A percentile compares a stretch with the other conserved stretches of the same genome.
These are phyloP conservation scores for Arvicanthis niloticus DNA, from an alignment of 2,113 vertebrate species.

Conservation along the genomic window DNA sequence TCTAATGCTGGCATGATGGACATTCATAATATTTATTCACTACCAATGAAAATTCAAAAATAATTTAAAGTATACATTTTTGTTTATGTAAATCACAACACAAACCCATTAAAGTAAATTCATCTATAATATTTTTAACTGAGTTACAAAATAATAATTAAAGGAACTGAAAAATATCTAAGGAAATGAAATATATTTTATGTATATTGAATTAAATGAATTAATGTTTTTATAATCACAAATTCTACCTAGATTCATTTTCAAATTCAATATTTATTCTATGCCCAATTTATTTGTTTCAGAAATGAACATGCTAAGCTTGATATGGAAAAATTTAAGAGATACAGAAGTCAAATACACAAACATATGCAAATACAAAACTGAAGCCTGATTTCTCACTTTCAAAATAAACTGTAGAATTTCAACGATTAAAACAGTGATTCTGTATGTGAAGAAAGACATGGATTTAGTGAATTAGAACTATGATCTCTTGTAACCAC, in stretches of 20 bases:
- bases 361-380: neutral
- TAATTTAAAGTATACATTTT: neutral
- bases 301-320: neutral
- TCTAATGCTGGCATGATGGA: too few relatives aligned
- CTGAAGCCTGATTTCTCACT: neutral
- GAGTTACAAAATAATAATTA: neutral
- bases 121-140: neutral
- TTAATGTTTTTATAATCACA: neutral
- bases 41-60: neutral
- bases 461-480: neutral
- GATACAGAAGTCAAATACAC: neutral
- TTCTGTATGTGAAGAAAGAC: neutral
- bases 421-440: neutral
- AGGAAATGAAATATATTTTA: neutral
- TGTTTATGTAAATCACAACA: neutral
- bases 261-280: neutral
- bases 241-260: neutral
- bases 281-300: neutral
- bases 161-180: neutral
- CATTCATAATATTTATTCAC: neutral
- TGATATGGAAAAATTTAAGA: neutral
- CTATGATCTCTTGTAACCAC: neutral
- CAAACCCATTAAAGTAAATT: neutral
- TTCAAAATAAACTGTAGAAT: neutral
- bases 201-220: neutral